phyloP scores from a whole-genome alignment of 37 sponge, comb jelly and placozoan species.

The Axinella damicornis region DNA sequence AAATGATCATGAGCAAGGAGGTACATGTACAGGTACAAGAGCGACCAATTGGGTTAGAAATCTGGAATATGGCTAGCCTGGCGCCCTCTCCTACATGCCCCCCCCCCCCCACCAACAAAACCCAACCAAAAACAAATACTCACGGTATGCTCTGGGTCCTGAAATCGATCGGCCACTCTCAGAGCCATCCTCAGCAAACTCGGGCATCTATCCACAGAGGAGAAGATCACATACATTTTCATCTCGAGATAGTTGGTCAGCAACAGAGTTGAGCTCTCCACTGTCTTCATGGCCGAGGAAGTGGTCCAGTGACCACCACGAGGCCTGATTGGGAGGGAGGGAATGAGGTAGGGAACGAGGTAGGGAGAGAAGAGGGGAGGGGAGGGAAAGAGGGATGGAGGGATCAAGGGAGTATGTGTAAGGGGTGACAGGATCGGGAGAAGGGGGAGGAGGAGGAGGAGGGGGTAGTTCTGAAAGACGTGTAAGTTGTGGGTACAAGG shows the following conservation, averaged over 20 bases:
- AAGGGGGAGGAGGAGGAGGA: background rate
- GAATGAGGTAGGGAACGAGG: background rate
- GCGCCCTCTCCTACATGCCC: no score
- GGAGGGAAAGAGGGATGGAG: background rate
- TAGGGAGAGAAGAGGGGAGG: background rate
- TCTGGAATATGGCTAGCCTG: no score
- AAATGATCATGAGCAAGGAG: no score
- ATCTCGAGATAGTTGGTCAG: conserved; percentile 57
- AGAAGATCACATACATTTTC: conserved; percentile 69
- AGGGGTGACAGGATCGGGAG: background rate
- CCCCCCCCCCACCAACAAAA: no score
- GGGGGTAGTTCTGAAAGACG: no score
- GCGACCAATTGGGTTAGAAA: no score
- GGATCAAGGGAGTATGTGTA: background rate
- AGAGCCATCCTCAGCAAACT: conserved; percentile 69
- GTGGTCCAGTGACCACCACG: background rate
- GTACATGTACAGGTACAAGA: no score
- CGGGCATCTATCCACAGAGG: conserved; percentile 76
- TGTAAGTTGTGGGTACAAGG: no score
- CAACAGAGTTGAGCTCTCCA: conserved; percentile 49
- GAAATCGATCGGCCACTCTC: conserved; percentile 66
- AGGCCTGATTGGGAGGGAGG: background rate
- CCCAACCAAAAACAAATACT: background rate
- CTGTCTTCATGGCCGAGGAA: conserved; percentile 27
- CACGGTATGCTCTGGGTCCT: conserved; percentile 47